Conservation (phyloP, 2,888 invertebrate genomes). For the Gastracanthus pulcherrimus region DNA sequence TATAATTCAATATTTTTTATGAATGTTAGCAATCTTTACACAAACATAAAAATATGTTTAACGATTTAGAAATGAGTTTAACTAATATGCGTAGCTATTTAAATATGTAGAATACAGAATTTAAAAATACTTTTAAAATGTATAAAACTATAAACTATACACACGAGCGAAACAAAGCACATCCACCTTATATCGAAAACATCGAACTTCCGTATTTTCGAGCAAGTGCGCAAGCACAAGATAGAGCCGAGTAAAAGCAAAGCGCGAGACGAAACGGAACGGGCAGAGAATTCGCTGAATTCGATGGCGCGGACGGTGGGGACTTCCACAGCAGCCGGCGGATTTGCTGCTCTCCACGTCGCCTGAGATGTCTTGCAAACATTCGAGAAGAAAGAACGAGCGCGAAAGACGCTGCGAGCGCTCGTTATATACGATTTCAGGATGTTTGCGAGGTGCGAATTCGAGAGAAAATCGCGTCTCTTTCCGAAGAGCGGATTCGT, state of each 20-base stretch:
- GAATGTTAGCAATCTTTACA: no score
- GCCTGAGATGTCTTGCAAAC: conserved; percentile 41
- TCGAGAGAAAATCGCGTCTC: conserved; percentile 18
- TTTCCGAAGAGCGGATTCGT: no score
- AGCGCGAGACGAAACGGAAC: neutral
- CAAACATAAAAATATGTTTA: no score
- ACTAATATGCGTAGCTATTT: no score
- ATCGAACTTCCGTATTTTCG: neutral
- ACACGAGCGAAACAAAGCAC: no score
- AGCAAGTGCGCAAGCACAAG: neutral
- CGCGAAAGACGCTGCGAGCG: neutral
- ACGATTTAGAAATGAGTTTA: no score
- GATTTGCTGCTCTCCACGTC: conserved; percentile 19
- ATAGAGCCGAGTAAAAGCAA: neutral
- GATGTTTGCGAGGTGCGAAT: conserved; percentile 33
- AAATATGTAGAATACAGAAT: neutral
- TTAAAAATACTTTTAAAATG: no score
- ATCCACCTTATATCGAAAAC: neutral
- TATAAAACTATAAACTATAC: no score
- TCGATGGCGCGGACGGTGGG: conserved; percentile 4
- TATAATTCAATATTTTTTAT: no score
- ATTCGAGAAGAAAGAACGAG: conserved; percentile 29
- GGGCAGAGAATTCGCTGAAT: conserved; percentile 24
- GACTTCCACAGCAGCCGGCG: conserved; percentile 3
- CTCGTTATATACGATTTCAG: conserved; percentile 47